These are phyloP conservation scores for Melanostigma gelatinosum DNA, from an alignment of 2,113 vertebrate species.

Conservation along the genomic window DNA sequence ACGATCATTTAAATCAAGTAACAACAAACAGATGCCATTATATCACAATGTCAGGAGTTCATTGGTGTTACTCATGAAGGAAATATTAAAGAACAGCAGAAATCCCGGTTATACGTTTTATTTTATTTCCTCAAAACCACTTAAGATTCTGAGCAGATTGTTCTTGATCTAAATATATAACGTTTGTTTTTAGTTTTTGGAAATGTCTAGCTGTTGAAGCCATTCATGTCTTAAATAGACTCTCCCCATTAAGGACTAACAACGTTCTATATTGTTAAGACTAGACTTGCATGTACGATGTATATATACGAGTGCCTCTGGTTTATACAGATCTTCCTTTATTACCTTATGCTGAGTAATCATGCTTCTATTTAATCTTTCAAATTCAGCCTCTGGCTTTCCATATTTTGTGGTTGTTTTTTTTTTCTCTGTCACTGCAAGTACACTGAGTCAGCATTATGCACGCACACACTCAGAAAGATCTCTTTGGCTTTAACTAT, in stretches of 20 bases:
- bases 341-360: neutral
- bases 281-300: too few relatives aligned
- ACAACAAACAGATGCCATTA: neutral
- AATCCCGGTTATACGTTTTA: neutral
- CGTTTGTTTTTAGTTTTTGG: neutral
- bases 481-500: slow-evolving; percentile 23
- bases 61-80: neutral
- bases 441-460: slow-evolving; percentile 70
- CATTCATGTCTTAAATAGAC: neutral
- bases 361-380: neutral
- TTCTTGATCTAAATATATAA: neutral
- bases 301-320: too few relatives aligned
- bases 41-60: neutral
- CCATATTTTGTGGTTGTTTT: neutral
- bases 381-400: slow-evolving; percentile 3
- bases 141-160: neutral
- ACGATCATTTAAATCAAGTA: neutral
- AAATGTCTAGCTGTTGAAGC: too few relatives aligned
- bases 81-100: neutral
- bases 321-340: too few relatives aligned
- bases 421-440: slow-evolving; percentile 6
- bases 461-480: slow-evolving; percentile 6
- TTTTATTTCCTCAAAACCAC: neutral
- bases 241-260: neutral
- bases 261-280: neutral